Conservation (phyloP, 2,888 invertebrate species). For the Latrodectus elegans region DNA sequence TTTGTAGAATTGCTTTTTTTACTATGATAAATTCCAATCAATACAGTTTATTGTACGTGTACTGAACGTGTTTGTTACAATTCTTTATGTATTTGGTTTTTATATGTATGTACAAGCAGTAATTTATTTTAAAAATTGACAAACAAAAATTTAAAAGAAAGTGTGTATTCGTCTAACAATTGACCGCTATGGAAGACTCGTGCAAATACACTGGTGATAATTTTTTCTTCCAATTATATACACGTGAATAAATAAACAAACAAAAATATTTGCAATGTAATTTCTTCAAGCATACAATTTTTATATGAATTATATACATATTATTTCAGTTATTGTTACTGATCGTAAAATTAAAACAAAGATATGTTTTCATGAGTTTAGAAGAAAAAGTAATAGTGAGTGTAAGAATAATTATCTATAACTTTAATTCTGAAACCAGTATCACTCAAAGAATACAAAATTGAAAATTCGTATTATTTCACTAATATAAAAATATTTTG, state of each 20-base stretch:
- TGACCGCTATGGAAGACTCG: constrained; percentile 35
- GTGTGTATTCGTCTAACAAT: constrained; percentile 30
- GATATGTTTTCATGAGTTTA: too few species aligned
- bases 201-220: constrained; percentile 49
- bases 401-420: too few species aligned
- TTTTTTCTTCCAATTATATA: constrained; percentile 61
- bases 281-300: too few species aligned
- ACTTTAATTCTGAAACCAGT: too few species aligned
- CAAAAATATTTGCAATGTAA: neutral
- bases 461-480: too few species aligned
- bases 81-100: constrained; percentile 31
- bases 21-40: constrained; percentile 3
- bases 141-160: constrained; percentile 32
- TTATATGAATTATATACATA: too few species aligned
- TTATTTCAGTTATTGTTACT: too few species aligned
- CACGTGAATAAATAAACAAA: constrained; percentile 48
- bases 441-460: too few species aligned
- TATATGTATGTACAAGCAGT: constrained; percentile 21
- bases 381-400: too few species aligned
- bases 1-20: constrained; percentile 23
- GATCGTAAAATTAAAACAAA: too few species aligned
- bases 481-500: too few species aligned
- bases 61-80: constrained; percentile 24
- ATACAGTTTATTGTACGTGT: constrained; percentile 36
- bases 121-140: constrained; percentile 57